Conservation (phyloP, 1,140 invertebrate genomes). For the Dysdera silvatica region DNA sequence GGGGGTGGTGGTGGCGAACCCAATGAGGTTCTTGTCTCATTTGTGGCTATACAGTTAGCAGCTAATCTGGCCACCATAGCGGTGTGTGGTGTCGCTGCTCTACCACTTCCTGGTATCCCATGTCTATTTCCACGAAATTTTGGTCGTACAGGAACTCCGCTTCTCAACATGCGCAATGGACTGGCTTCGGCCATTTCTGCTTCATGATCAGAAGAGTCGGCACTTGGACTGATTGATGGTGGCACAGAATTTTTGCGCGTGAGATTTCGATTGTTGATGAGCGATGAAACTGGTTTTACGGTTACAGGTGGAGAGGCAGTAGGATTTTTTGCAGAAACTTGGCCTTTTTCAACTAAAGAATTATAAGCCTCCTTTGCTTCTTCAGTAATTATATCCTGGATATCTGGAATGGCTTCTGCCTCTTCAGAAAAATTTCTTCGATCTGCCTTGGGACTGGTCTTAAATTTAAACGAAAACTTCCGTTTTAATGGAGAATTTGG, state of each 20-base stretch:
- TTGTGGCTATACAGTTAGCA: constrained; percentile 11
- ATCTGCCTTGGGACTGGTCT: constrained; percentile 56
- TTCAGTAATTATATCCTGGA: constrained; percentile 47
- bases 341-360: constrained; percentile 70
- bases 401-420: constrained; percentile 74
- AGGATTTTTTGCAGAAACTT: constrained; percentile 21
- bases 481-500: constrained; percentile 68
- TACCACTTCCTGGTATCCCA: constrained; percentile 35
- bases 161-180: constrained; percentile 63
- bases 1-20: constrained; percentile 32
- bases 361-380: constrained; percentile 80
- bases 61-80: constrained; percentile 33
- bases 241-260: neutral
- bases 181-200: constrained; percentile 51
- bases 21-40: constrained; percentile 12
- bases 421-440: constrained; percentile 80
- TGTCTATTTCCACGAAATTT: constrained; percentile 53
- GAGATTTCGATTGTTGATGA: neutral
- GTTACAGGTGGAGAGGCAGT: constrained; percentile 6
- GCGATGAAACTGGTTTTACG: constrained; percentile 2
- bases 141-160: constrained; percentile 54
- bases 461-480: constrained; percentile 80
- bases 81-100: constrained; percentile 31
- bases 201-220: constrained; percentile 30
- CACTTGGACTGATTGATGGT: neutral